Percentiles rank a stretch among this genome's conserved stretches.
Conservation (phyloP, 2,113 vertebrate genomes). For the Anser cygnoides region DNA sequence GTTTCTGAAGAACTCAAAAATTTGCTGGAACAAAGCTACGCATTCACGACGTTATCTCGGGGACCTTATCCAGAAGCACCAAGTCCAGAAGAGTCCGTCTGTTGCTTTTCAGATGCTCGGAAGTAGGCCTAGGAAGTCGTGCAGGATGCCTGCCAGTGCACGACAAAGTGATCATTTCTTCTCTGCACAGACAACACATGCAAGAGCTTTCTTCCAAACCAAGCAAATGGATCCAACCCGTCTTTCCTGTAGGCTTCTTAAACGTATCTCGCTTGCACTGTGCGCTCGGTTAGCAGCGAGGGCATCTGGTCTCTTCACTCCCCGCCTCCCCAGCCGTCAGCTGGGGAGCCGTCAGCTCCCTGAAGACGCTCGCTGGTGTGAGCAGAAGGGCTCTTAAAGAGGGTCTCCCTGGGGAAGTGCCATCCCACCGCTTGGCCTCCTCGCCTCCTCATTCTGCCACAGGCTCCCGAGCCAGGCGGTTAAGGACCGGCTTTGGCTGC, state of each 20-base stretch:
- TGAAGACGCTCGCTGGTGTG: not conserved
- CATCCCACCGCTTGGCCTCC: slow-evolving; percentile 32
- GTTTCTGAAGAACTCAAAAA: not conserved
- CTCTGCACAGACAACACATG: not conserved
- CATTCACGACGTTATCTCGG: not conserved
- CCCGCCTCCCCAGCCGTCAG: not conserved
- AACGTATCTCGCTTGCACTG: not conserved
- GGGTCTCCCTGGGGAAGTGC: slow-evolving; percentile 16
- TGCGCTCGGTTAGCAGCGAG: not conserved
- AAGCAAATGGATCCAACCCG: not conserved
- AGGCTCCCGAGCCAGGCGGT: not conserved
- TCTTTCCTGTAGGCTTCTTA: not conserved
- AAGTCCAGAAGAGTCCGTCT: not conserved
- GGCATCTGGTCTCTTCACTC: not conserved
- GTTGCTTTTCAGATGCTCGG: not conserved
- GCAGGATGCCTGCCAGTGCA: not conserved
- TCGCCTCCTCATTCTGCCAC: not conserved
- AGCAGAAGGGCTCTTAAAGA: slow-evolving; percentile 28
- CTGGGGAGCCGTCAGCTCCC: too few relatives aligned
- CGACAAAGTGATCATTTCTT: not conserved
- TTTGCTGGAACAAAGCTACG: not conserved
- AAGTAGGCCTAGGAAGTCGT: not conserved
- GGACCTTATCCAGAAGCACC: not conserved
- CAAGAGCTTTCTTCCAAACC: not conserved
- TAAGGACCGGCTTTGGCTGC: slow-evolving; percentile 14